These are phyloP conservation scores for Theonella swinhoei DNA, from an alignment of 37 sponge, comb jelly and placozoan genomes.

Conservation along the genomic window DNA sequence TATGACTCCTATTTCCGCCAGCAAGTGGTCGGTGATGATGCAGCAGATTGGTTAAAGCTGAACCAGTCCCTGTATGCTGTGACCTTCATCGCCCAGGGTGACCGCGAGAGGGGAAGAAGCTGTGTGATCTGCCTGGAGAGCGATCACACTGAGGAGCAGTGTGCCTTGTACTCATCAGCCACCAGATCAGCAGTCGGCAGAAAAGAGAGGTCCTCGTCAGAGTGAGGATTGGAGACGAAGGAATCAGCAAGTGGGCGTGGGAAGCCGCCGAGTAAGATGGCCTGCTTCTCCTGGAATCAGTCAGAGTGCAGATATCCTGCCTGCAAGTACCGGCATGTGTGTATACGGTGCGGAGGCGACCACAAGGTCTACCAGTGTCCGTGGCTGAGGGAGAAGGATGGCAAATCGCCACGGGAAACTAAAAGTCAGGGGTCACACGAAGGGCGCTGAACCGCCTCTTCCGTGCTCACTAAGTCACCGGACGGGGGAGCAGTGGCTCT, in stretches of 20 bases:
- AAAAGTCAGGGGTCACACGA: neutral
- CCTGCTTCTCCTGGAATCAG: constrained; percentile 24
- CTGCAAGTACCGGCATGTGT: constrained; percentile 4
- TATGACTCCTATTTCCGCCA: constrained; percentile 5
- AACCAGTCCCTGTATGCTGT: constrained; percentile 11
- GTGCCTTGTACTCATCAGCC: neutral
- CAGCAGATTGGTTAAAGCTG: neutral
- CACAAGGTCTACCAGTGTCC: neutral
- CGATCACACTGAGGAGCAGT: constrained; percentile 8
- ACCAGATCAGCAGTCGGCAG: neutral
- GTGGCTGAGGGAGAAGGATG: neutral
- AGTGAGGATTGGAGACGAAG: neutral
- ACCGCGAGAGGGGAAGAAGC: neutral
- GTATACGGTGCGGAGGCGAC: neutral
- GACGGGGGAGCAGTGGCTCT: neutral
- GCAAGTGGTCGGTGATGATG: neutral
- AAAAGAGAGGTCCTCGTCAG: neutral
- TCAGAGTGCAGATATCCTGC: neutral
- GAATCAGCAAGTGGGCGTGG: neutral
- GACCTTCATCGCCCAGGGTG: constrained; percentile 7
- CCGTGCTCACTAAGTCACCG: no score
- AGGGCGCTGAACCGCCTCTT: neutral
- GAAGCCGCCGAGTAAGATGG: neutral
- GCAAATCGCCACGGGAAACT: neutral
- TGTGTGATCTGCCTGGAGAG: neutral